Evolutionary conservation across 1,140 invertebrate genomes (phyloP).

Genomic region (Drosophila obscura): DNA sequence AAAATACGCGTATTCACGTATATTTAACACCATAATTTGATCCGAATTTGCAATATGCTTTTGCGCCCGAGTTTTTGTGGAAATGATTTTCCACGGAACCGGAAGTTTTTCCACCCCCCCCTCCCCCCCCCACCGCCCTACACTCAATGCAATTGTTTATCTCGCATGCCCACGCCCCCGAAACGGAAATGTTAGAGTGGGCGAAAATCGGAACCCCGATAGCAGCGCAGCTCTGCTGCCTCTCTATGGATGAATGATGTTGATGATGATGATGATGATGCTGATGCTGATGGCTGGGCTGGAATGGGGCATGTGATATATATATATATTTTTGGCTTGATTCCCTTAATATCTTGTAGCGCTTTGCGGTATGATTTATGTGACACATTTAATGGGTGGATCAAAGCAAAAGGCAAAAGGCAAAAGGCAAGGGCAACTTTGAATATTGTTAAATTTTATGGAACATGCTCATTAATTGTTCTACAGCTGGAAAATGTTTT

Average conservation of each 20-base stretch:
- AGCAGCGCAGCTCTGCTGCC: no score
- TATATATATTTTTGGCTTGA: conserved; percentile 10
- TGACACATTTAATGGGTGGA: conserved; percentile 58
- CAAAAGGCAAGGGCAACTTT: conserved; percentile 6
- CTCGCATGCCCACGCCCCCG: background rate
- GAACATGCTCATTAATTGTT: conserved; percentile 53
- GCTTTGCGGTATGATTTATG: conserved; percentile 71
- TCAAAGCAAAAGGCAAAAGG: background rate
- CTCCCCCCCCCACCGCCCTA: no score
- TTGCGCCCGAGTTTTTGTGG: no score
- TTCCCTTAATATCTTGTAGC: conserved; percentile 35
- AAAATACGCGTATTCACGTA: no score
- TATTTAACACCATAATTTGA: no score
- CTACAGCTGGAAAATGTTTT: conserved; percentile 50
- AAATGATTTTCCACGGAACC: background rate
- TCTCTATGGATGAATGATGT: background rate
- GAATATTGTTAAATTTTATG: conserved; percentile 56
- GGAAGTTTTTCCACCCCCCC: background rate
- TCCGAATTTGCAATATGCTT: no score
- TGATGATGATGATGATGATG: background rate
- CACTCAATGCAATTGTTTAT: background rate
- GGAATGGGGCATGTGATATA: conserved; percentile 1
- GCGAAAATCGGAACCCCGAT: background rate
- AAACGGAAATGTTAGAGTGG: background rate
- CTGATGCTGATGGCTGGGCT: background rate